Base-by-base conservation (phyloP, 2,797 vertebrate species). In the Rhodeus uyekii region DNA sequence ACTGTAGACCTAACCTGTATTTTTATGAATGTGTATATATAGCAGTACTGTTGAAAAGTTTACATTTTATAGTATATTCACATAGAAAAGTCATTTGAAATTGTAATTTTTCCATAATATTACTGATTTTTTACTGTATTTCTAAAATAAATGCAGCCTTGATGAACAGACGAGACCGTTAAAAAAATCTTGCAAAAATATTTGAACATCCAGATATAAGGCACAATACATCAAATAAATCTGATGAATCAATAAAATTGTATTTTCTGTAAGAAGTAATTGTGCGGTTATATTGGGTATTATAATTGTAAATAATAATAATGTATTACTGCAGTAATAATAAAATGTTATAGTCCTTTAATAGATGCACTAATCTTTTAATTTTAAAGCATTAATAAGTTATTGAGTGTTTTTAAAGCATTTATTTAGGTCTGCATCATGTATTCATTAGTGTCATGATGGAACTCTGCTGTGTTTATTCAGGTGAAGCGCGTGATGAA, bases 401-500 rank as follows among this genome's bases (percentile, higher is more conserved):
- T n/a, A n/a, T n/a, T n/a, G n/a, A n/a, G n/a, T n/a, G n/a, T n/a
- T n/a, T n/a, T n/a, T 10, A 53, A 53, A 34, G 29, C 32, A 64
- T 36, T 22, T 22, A 12, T 9, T 34, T 34, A 32, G 29, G 5
- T 69, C 29, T 29, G 46, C 6, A 4, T 4, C 19, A 13, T 65
- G n/a, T n/a, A n/a, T n/a, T 38, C 22, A 38, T 10, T 10, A 42
- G 38, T 48, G 29, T 72, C 42, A 9, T 7, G 3, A 55, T 38
- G 12, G 19, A 10, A 4, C 16, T 3, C 29, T 3, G 9, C 53
- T 79, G 72, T 81, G 76, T 71, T 44, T 44, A 8, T 55, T 22
- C 91, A 99, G 98, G 96, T 99, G 38, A 99, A 99, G 92, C 96
- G 95, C 63, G 97, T 97, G 86, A 99, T 99, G 98, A 99, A 99